These are phyloP conservation scores for Sphinx pinastri DNA, from an alignment of 2,888 invertebrate genomes.

Conservation along the genomic window DNA sequence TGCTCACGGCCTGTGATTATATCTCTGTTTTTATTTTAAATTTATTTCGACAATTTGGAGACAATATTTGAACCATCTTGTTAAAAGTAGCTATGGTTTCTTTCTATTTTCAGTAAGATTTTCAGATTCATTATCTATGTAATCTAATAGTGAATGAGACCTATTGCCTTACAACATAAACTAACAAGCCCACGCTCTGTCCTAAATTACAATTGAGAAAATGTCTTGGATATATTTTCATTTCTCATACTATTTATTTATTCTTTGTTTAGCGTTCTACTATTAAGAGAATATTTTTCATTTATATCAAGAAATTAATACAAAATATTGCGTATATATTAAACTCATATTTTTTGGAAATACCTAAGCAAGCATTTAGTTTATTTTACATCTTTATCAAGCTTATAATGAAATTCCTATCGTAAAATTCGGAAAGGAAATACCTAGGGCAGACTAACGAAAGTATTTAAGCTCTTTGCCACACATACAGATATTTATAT, in stretches of 20 bases:
- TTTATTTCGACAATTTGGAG: constrained; percentile 28
- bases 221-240: not conserved
- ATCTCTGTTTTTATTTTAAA: constrained; percentile 23
- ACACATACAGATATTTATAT: too few species aligned
- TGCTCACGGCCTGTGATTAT: constrained; percentile 37
- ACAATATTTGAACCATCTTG: not conserved
- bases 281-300: not conserved
- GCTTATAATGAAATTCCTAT: too few species aligned
- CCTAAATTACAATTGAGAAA: not conserved
- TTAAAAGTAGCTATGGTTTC: not conserved
- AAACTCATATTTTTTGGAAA: too few species aligned
- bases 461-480: too few species aligned
- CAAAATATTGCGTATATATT: too few species aligned
- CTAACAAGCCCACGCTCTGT: not conserved
- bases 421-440: too few species aligned
- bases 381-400: too few species aligned
- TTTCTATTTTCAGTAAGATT: not conserved
- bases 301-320: not conserved
- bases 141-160: not conserved
- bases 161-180: not conserved
- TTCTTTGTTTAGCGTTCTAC: not conserved
- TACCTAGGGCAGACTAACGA: not conserved
- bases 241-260: not conserved
- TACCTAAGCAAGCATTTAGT: too few species aligned
- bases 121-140: not conserved